phyloP scores from a whole-genome alignment of 2,888 invertebrate species.

The Macrophya alboannulata region DNA sequence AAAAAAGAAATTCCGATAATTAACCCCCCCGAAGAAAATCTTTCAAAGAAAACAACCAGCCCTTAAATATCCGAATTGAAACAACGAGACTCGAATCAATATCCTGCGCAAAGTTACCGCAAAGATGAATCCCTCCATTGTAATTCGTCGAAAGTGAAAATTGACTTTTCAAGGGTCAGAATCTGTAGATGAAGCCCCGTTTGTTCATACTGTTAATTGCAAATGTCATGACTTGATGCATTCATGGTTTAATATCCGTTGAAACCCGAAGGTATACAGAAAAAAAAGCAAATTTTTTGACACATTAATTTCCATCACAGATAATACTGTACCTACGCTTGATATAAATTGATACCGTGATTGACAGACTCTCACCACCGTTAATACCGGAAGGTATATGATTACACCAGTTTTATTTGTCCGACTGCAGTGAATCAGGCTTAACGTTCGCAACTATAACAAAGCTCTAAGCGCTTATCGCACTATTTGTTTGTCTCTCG shows the following conservation, averaged over 20 bases:
- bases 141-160: background rate
- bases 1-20: background rate
- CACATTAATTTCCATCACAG: background rate
- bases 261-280: background rate
- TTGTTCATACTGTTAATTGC: background rate
- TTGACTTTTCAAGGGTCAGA: background rate
- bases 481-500: conserved; percentile 12
- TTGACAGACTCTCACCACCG: background rate
- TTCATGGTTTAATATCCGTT: background rate
- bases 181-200: background rate
- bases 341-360: background rate
- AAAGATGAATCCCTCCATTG: background rate
- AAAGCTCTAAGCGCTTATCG: background rate
- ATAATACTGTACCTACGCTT: background rate
- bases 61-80: background rate
- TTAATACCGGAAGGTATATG: conserved; percentile 31
- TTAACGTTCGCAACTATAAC: background rate
- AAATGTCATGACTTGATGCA: background rate
- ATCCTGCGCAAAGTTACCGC: background rate
- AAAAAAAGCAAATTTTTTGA: background rate
- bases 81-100: background rate
- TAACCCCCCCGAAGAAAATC: background rate
- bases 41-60: background rate
- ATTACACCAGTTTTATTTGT: background rate
- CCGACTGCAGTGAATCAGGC: conserved; percentile 16